Evolutionary conservation across 2,888 invertebrate species (phyloP).

Genomic region (Eudemis profundana): DNA sequence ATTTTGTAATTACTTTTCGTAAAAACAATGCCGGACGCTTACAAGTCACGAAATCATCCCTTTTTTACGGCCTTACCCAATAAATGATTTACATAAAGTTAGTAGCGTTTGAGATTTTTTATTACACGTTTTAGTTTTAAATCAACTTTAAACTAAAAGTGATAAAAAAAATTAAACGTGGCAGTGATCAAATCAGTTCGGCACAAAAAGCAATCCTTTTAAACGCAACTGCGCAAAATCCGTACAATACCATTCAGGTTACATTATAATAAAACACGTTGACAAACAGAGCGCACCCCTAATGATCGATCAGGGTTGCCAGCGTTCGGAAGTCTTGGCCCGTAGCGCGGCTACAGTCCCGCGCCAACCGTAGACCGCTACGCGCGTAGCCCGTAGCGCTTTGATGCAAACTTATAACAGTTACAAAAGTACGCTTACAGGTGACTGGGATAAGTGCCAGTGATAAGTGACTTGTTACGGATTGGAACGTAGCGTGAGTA

Average conservation of each 20-base stretch:
- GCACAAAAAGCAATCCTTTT: constrained; percentile 31
- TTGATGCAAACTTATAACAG: constrained; percentile 24
- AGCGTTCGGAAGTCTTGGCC: constrained; percentile 30
- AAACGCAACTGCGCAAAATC: constrained; percentile 34
- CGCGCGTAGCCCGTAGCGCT: constrained; percentile 39
- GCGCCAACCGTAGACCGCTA: constrained; percentile 37
- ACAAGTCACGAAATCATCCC: too few relatives aligned
- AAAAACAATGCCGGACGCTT: too few relatives aligned
- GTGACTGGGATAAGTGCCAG: constrained; percentile 32
- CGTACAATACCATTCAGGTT: constrained; percentile 30
- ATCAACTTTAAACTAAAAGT: too few relatives aligned
- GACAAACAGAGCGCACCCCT: constrained; percentile 42
- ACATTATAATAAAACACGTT: constrained; percentile 35
- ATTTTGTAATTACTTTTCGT: too few relatives aligned
- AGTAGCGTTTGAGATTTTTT: too few relatives aligned
- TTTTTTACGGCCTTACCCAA: too few relatives aligned
- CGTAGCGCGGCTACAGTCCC: constrained; percentile 39
- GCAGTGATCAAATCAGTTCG: background rate
- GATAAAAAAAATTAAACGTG: background rate
- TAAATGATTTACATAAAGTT: too few relatives aligned
- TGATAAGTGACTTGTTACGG: constrained; percentile 36
- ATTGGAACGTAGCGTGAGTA: constrained; percentile 35
- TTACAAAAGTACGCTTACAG: constrained; percentile 20
- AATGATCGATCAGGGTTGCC: constrained; percentile 42
- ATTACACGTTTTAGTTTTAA: too few relatives aligned